phyloP scores from a whole-genome alignment of 2,113 vertebrate species.

The Calypte anna region DNA sequence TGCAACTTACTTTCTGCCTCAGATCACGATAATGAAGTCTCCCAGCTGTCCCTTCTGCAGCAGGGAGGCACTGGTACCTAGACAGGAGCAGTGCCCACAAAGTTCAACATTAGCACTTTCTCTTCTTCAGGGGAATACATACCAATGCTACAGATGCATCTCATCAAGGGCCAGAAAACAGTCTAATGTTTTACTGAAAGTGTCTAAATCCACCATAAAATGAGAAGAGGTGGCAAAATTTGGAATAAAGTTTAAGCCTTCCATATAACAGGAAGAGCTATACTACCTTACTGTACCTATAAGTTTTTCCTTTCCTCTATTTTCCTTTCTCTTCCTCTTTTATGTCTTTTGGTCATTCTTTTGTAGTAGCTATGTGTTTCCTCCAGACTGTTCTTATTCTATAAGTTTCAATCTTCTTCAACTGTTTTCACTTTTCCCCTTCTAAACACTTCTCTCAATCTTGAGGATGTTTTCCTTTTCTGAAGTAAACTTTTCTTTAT shows the following conservation, averaged over 20 bases:
- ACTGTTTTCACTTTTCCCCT: not conserved
- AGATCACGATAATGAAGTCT: accelerated
- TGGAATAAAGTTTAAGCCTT: not conserved
- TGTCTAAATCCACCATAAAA: not conserved
- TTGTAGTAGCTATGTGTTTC: not conserved
- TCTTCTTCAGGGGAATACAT: not conserved
- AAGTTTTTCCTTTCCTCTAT: not conserved
- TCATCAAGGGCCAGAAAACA: not conserved
- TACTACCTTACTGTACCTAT: not conserved
- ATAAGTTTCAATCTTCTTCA: not conserved
- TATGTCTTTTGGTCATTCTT: not conserved
- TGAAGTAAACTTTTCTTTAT: not conserved
- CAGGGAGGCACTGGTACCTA: not conserved
- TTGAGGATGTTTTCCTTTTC: not conserved
- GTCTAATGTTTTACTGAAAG: not conserved
- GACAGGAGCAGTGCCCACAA: not conserved
- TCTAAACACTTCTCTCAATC: not conserved
- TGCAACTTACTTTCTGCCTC: accelerated
- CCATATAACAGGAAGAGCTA: not conserved
- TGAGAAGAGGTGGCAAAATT: not conserved
- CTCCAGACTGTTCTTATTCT: not conserved
- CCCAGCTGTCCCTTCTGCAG: not conserved
- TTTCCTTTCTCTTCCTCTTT: not conserved
- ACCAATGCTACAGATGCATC: not conserved
- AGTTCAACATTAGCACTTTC: not conserved